These are phyloP conservation scores for Epinotia brunnichana DNA, from an alignment of 2,888 invertebrate genomes.

Conservation along the genomic window DNA sequence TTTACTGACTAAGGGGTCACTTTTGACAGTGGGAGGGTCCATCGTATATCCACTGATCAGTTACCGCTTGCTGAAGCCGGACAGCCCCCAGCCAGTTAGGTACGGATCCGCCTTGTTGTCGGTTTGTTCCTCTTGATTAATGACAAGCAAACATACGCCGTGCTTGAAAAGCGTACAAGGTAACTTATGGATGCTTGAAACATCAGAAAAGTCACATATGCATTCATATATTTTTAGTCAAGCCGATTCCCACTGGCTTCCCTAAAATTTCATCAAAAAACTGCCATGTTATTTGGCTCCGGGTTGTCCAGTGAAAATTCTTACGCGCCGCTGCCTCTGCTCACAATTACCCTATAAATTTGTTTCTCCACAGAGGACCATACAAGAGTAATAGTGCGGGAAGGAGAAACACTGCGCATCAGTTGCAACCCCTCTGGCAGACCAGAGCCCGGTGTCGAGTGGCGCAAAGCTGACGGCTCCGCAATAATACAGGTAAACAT, in stretches of 20 bases:
- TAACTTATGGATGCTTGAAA: too few relatives aligned
- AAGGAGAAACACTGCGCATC: conserved; percentile 91
- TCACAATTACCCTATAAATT: neutral
- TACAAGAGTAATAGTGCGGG: conserved; percentile 88
- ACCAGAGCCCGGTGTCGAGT: conserved; percentile 90
- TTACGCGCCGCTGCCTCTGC: too few relatives aligned
- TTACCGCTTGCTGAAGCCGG: neutral
- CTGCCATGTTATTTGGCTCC: too few relatives aligned
- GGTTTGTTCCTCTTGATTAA: neutral
- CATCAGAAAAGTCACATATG: too few relatives aligned
- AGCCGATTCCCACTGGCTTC: too few relatives aligned
- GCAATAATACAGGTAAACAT: conserved; percentile 72
- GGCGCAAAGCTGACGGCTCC: conserved; percentile 87
- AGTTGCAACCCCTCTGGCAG: conserved; percentile 91
- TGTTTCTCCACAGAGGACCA: conserved; percentile 68
- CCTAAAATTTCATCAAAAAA: too few relatives aligned
- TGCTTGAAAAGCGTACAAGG: too few relatives aligned
- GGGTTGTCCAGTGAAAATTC: too few relatives aligned
- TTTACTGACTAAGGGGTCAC: too few relatives aligned
- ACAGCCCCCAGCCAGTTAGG: neutral
- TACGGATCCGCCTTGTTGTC: neutral
- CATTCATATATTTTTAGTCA: too few relatives aligned
- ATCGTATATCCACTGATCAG: too few relatives aligned
- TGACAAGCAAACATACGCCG: too few relatives aligned
- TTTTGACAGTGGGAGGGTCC: neutral